phyloP scores from a whole-genome alignment of 2,797 vertebrate genomes.

The Leptodactylus fallax region DNA sequence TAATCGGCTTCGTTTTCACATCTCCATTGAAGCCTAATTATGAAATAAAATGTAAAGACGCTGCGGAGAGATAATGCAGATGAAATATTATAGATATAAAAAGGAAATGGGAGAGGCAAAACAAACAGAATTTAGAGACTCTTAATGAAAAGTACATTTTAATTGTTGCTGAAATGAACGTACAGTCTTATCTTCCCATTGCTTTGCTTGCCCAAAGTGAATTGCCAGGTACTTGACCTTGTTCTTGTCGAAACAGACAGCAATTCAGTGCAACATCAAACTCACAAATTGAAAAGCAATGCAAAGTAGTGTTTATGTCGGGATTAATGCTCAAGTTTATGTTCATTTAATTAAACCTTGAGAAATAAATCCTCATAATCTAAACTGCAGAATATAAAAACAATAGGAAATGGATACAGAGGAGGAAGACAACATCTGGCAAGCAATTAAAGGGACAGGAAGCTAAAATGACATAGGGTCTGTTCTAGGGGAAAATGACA shows the following conservation, averaged over 20 bases:
- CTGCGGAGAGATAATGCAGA: background rate
- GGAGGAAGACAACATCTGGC: no score
- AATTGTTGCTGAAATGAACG: background rate
- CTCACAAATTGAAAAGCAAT: background rate
- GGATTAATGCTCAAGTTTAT: background rate
- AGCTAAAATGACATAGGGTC: background rate
- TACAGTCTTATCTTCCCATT: background rate
- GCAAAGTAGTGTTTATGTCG: background rate
- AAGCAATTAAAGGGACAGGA: background rate
- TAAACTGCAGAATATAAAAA: background rate
- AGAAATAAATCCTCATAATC: background rate
- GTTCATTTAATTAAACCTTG: background rate
- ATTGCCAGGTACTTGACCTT: conserved; percentile 8
- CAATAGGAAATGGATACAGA: background rate
- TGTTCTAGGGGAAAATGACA: no score
- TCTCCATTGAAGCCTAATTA: background rate
- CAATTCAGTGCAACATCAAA: background rate
- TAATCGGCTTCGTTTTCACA: background rate
- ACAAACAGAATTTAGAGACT: background rate
- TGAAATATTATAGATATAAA: background rate
- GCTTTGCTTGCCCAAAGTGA: background rate
- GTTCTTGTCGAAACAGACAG: background rate
- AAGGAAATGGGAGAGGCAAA: background rate
- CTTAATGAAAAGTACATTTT: background rate
- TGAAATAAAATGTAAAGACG: background rate